These are phyloP conservation scores for Marmota flaviventris DNA, from an alignment of 2,113 vertebrate species.

Conservation along the genomic window DNA sequence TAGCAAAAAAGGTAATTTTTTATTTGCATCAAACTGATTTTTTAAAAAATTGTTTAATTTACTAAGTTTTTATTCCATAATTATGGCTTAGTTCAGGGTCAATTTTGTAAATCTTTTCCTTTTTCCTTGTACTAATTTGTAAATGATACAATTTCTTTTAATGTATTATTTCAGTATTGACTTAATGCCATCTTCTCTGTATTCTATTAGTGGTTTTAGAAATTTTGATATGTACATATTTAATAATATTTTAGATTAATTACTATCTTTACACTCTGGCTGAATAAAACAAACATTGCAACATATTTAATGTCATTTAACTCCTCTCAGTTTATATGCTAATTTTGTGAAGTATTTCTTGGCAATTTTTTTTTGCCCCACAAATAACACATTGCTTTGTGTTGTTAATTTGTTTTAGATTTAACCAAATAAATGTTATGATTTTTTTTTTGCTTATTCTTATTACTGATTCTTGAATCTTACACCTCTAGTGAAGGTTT, in stretches of 20 bases:
- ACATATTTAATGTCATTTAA: background rate
- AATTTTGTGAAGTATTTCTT: background rate
- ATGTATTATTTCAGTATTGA: background rate
- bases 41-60: background rate
- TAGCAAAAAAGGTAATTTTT: no score
- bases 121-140: background rate
- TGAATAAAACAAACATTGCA: background rate
- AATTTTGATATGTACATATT: background rate
- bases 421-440: background rate
- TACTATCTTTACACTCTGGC: background rate
- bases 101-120: background rate
- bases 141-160: background rate
- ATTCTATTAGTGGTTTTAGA: background rate
- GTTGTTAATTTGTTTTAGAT: background rate
- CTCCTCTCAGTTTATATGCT: background rate
- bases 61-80: background rate
- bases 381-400: background rate
- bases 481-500: background rate
- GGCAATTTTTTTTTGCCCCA: background rate
- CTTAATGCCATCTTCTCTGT: background rate
- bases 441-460: slow-evolving; percentile 5
- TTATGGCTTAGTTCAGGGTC: background rate
- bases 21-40: background rate
- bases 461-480: background rate
- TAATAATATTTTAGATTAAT: slow-evolving; percentile 1